Percentiles rank a stretch among this genome's conserved stretches.
These are phyloP conservation scores for Patagioenas fasciata DNA, from an alignment of 2,113 vertebrate genomes.

Conservation along the genomic window DNA sequence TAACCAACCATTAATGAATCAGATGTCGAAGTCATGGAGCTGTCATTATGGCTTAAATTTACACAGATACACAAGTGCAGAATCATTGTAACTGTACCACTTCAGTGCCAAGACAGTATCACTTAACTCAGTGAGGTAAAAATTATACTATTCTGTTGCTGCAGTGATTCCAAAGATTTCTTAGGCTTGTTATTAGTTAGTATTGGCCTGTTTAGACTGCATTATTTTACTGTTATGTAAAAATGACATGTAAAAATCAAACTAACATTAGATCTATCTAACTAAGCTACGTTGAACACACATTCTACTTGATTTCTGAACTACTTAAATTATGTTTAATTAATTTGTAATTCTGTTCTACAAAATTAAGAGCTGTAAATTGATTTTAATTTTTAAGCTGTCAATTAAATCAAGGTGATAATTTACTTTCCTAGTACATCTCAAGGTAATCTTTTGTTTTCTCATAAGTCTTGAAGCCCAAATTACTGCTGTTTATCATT, in stretches of 20 bases:
- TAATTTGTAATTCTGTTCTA: background rate
- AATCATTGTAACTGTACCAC: background rate
- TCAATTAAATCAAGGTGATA: background rate
- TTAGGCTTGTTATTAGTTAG: background rate
- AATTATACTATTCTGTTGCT: background rate
- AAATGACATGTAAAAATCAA: background rate
- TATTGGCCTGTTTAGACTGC: background rate
- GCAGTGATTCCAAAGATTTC: background rate
- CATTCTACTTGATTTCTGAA: background rate
- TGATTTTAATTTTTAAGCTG: background rate
- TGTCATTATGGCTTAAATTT: background rate
- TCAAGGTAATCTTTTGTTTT: background rate
- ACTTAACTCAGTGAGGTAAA: background rate
- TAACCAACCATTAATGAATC: background rate
- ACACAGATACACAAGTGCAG: background rate
- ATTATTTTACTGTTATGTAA: background rate
- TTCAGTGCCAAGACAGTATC: background rate
- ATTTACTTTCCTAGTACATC: background rate
- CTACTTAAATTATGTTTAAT: background rate
- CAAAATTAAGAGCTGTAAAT: background rate
- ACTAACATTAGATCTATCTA: background rate
- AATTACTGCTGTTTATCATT: background rate
- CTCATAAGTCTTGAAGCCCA: background rate
- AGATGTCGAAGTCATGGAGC: background rate
- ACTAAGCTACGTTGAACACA: background rate